A percentile compares a stretch with the other conserved stretches of the same genome.
Evolutionary conservation across 2,113 vertebrate genomes (phyloP).

Genomic region (Triplophysa siluroides): DNA sequence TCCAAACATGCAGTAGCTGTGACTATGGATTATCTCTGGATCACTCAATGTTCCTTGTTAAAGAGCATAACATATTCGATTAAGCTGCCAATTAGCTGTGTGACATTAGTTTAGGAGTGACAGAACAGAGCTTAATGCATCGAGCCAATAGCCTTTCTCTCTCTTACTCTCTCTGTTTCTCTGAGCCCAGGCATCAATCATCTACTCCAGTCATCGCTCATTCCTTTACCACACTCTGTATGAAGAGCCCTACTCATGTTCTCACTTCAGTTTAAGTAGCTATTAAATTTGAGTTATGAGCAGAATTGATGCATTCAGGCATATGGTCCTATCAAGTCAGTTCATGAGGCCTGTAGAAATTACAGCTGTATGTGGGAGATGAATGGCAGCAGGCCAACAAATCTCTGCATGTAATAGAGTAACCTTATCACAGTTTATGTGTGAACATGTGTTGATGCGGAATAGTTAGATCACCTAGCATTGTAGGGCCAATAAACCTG

Average conservation of each 20-base stretch:
- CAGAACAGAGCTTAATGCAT: conserved; percentile 8
- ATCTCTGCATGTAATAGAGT: conserved; percentile 15
- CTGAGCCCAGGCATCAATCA: conserved; percentile 44
- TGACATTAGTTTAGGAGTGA: conserved; percentile 3
- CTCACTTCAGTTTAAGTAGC: conserved; percentile 52
- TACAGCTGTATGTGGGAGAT: conserved; percentile 50
- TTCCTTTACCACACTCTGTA: conserved; percentile 50
- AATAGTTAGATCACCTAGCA: no score
- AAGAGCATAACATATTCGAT: conserved; percentile 45
- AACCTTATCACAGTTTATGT: conserved; percentile 17
- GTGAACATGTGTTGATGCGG: neutral
- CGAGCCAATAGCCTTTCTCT: conserved; percentile 13
- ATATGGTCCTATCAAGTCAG: conserved; percentile 44
- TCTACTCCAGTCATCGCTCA: conserved; percentile 46
- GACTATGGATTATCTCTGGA: conserved; percentile 32
- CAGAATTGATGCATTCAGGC: conserved; percentile 49
- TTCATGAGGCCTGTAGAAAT: conserved; percentile 40
- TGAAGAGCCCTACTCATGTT: conserved; percentile 39
- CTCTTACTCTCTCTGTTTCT: conserved; percentile 14
- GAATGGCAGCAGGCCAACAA: conserved; percentile 44
- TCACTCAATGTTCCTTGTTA: conserved; percentile 42
- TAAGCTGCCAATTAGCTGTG: conserved; percentile 49
- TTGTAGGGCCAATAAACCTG: no score
- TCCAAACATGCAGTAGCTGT: neutral
- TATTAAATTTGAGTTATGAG: conserved; percentile 59